Percentiles rank a stretch among this genome's conserved stretches.
phyloP scores from a whole-genome alignment of 2,888 invertebrate species.

The Melipona bicolor region DNA sequence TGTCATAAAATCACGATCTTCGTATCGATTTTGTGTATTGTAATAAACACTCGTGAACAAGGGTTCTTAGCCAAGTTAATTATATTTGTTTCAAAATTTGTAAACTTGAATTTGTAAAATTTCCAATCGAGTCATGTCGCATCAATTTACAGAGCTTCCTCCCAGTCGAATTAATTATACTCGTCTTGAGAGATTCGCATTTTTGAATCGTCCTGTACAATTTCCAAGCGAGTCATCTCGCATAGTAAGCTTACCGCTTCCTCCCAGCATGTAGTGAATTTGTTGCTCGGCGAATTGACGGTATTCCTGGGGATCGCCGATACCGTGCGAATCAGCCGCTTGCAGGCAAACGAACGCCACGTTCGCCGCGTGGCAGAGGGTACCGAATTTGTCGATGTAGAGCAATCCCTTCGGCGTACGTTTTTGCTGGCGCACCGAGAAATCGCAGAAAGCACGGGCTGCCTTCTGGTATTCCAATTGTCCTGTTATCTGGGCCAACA shows the following conservation, averaged over 20 bases:
- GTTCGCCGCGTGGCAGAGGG: slow-evolving; percentile 86
- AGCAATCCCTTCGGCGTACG: slow-evolving; percentile 85
- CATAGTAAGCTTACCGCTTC: slow-evolving; percentile 72
- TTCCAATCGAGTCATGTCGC: too few species aligned
- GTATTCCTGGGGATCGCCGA: slow-evolving; percentile 79
- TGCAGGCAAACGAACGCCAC: slow-evolving; percentile 86
- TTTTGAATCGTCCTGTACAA: neutral
- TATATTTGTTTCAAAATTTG: too few species aligned
- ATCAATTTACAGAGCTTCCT: too few species aligned
- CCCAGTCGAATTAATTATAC: neutral
- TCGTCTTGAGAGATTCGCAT: too few species aligned
- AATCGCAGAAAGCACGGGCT: slow-evolving; percentile 85
- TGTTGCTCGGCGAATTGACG: slow-evolving; percentile 85
- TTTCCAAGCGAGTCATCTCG: neutral
- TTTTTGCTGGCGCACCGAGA: slow-evolving; percentile 83
- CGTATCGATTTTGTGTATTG: too few species aligned
- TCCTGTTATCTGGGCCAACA: slow-evolving; percentile 82
- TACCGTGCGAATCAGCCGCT: slow-evolving; percentile 78
- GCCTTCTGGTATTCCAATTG: slow-evolving; percentile 83
- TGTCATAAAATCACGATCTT: too few species aligned
- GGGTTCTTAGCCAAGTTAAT: too few species aligned
- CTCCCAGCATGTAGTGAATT: slow-evolving; percentile 86
- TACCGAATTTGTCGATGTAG: slow-evolving; percentile 86
- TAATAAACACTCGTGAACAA: too few species aligned
- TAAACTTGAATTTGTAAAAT: too few species aligned